Evolutionary conservation across 2,113 vertebrate genomes (phyloP).

Genomic region (Catharus bicknelli): DNA sequence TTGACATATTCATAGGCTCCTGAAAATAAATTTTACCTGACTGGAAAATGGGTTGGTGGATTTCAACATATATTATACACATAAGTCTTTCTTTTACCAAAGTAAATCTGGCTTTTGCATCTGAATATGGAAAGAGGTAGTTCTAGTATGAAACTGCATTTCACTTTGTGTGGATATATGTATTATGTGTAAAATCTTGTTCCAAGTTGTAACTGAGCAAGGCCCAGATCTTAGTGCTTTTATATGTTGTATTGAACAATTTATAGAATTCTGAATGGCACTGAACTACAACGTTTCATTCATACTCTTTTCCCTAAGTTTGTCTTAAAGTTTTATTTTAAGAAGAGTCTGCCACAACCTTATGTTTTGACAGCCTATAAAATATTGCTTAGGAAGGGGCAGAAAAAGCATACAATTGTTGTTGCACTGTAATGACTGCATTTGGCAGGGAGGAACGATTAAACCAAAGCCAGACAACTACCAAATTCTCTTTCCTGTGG

Average conservation of each 20-base stretch:
- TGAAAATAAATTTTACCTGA: neutral
- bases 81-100: neutral
- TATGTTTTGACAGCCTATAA: slow-evolving; percentile 62
- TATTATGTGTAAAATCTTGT: neutral
- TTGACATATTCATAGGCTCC: neutral
- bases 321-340: slow-evolving; percentile 15
- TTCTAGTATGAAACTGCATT: neutral
- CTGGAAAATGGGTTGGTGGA: neutral
- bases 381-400: slow-evolving; percentile 59
- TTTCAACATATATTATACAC: neutral
- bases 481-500: slow-evolving; percentile 47
- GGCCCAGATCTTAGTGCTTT: neutral
- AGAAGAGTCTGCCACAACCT: neutral
- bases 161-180: neutral
- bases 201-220: neutral
- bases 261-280: neutral
- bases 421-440: slow-evolving; percentile 9
- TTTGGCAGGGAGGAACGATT: slow-evolving; percentile 12
- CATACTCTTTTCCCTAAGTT: neutral
- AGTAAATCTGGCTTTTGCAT: neutral
- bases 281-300: neutral
- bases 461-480: slow-evolving; percentile 31
- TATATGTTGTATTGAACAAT: neutral
- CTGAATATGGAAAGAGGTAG: neutral
- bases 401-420: slow-evolving; percentile 26